Percentiles rank a stretch among this genome's conserved stretches.
phyloP scores from a whole-genome alignment of 2,113 vertebrate genomes.

The Sinosuthora webbiana region DNA sequence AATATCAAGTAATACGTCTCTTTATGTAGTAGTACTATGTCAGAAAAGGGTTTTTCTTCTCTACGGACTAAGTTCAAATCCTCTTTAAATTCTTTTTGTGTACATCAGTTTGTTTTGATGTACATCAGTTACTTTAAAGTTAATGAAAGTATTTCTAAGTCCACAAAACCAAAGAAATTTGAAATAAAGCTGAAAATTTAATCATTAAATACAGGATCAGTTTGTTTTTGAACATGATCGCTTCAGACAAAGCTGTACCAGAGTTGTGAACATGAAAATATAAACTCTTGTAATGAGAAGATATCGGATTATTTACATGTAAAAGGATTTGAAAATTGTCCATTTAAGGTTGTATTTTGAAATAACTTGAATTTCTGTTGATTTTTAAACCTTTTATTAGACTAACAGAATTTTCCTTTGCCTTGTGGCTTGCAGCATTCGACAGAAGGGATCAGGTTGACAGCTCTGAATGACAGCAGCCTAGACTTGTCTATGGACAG shows the following conservation, averaged over 20 bases:
- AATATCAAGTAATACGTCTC: neutral
- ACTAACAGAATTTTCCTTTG: neutral
- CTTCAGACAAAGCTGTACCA: neutral
- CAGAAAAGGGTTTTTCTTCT: neutral
- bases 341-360: neutral
- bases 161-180: neutral
- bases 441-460: slow-evolving; percentile 77
- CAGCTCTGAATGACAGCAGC: slow-evolving; percentile 83
- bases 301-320: neutral
- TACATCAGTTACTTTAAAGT: neutral
- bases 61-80: neutral
- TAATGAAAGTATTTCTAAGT: neutral
- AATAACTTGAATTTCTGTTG: neutral
- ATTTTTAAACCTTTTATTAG: neutral
- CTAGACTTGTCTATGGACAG: slow-evolving; percentile 89
- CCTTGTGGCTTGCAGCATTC: slow-evolving; percentile 79
- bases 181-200: neutral
- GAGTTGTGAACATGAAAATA: neutral
- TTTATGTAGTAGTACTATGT: neutral
- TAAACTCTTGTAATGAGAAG: neutral
- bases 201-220: neutral
- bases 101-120: neutral
- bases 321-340: neutral
- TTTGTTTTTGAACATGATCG: neutral
- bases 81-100: neutral